Base-by-base conservation (phyloP, 2,888 invertebrate species). In the Azorinus chamasolen region DNA sequence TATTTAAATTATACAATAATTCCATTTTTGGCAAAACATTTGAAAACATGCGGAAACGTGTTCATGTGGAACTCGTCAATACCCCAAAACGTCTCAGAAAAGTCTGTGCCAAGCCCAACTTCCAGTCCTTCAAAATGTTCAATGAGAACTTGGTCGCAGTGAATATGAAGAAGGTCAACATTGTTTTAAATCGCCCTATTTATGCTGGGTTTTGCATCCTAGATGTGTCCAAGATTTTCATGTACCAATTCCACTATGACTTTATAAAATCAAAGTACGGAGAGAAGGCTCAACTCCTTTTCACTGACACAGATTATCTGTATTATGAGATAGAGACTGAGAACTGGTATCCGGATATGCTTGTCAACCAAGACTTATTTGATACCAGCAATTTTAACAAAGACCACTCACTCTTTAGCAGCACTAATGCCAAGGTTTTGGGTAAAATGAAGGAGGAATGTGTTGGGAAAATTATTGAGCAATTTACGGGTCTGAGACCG, bases 31-130 rank as follows among this genome's bases (percentile, higher is more conserved):
- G 91, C 5, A 93, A 93, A 86, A 91, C 91, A 0, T 92, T 93
- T 89, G 93, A 93, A 83, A 93, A 93, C 86, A 90, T 92, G 16
- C 72, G 90, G 20, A 93, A 92, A 46, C 79, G 88, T 37, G 81
- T 87, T n/a, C 86, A 91, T 18, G 46, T 59, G 22, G 59, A 59
- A 59, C 45, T 59, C 10, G 32, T 59, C 5, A 59, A 59, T 16
- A 46, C 14, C 25, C 16, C 46, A 2, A 46, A 59, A 46, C 45
- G 59, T 10, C 18, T 45, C 8, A 59, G 27, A 18, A 59, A 59
- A 18, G 16, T 59, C 5, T n/a, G 25, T 46, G 27, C 27, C 8
- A 46, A 32, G 32, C 32, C 32, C 10, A 32, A 32, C 32, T 32
- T 32, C 32, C 32, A 32, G 32, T 32, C 32, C 10, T 32, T 32